Conservation (phyloP, 2,113 vertebrate species). For the Sprattus sprattus region DNA sequence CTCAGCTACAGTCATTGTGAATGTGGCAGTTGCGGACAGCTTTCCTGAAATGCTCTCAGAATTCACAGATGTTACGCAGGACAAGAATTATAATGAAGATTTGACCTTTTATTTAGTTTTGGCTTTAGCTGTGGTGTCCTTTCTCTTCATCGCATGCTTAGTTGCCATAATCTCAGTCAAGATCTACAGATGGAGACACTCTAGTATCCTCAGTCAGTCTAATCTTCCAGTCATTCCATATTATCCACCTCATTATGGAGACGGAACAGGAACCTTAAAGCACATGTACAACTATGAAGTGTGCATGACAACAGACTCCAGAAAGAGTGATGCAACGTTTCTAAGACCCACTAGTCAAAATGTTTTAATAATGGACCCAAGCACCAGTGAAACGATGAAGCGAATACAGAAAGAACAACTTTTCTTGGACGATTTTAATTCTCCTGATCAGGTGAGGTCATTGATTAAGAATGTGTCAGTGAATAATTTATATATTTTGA, state of each 20-base stretch:
- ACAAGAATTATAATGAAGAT: constrained; percentile 25
- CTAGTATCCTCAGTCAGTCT: background rate
- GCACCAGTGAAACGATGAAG: constrained; percentile 13
- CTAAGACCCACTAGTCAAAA: constrained; percentile 32
- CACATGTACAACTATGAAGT: constrained; percentile 52
- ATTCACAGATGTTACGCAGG: constrained; percentile 34
- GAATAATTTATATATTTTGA: background rate
- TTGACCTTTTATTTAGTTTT: constrained; percentile 43
- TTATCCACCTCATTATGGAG: constrained; percentile 17
- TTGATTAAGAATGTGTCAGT: background rate
- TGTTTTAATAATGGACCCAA: constrained; percentile 16
- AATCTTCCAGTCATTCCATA: constrained; percentile 35
- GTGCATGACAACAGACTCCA: constrained; percentile 47
- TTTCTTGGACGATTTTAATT: constrained; percentile 6
- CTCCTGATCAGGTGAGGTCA: constrained; percentile 36
- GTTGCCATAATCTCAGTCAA: constrained; percentile 17
- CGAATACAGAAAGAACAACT: constrained; percentile 3
- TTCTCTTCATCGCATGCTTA: constrained; percentile 12
- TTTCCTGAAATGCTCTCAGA: constrained; percentile 49
- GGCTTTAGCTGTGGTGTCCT: constrained; percentile 9
- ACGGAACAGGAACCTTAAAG: constrained; percentile 45
- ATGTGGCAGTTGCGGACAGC: constrained; percentile 53
- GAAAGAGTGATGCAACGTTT: constrained; percentile 45
- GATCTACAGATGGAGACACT: constrained; percentile 32
- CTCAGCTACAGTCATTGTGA: constrained; percentile 46